Evolutionary conservation across 1,140 invertebrate genomes (phyloP), one percentile per base, ranked within the genome.

Genomic region (Megalonaias nervosa): DNA sequence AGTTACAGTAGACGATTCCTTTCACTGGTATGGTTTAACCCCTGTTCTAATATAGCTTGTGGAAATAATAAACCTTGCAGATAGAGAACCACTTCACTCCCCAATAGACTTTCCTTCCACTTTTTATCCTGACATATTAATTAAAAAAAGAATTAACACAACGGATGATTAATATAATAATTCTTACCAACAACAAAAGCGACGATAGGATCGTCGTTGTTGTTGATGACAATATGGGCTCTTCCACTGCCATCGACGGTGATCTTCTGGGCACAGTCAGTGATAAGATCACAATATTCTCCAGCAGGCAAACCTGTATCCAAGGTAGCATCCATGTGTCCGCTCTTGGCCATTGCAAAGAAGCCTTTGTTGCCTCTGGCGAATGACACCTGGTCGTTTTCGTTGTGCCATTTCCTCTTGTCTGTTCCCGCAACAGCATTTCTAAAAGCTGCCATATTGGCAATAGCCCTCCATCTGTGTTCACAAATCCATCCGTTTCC

Each of bases 401-500:
- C 75, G 66, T 86, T 82, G 61, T 71, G 77, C 70, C 78, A 89
- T 57, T 86, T 79, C n/a, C 74, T 62, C 55, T 81, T 75, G 3
- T 76, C 71, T 23, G 86, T 85, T 48, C 85, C 85, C 21, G 79
- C 79, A n/a, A 86, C 85, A 48, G 79, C 82, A 65, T 80, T 81
- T 74, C 86, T 78, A 74, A 87, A 87, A 23, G 75, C 80, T 19
- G 81, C 86, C 96, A 97, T 97, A 79, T 95, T 94, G 87, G 91
- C 94, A 82, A 97, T 96, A 85, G 95, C 93, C 11, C 93, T 90
- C 96, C 96, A 97, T 26, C 92, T 93, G 89, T 98, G 96, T 89
- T 98, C 96, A 86, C 97, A 98, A 1, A 97, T 91, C 96, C 96
- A 98, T 1, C 95, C 96, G 84, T 94, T 94, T 1, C 92, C 93